These are phyloP conservation scores for Chrysaora quinquecirrha DNA, from an alignment of 30 jellyfish, hydroid and myxozoan species.

Conservation along the genomic window DNA sequence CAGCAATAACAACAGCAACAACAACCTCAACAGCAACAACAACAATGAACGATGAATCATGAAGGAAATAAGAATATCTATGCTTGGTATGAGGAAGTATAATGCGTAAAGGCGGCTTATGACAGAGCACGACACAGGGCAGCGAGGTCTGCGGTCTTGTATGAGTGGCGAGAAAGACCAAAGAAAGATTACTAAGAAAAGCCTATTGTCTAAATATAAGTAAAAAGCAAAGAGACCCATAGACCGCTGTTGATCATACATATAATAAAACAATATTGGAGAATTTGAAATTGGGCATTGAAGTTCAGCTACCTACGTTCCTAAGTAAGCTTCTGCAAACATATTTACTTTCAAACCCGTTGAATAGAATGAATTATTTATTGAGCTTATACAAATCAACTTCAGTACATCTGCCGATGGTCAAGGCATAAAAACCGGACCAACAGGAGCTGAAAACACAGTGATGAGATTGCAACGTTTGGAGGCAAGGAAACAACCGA, in stretches of 20 bases:
- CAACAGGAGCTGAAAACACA: background rate
- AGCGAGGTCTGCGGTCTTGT: background rate
- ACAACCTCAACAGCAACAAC: too few relatives aligned
- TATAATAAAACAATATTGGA: background rate
- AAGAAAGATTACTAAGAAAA: background rate
- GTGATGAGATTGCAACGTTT: too few relatives aligned
- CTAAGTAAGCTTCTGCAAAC: background rate
- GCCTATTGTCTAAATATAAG: background rate
- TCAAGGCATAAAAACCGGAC: background rate
- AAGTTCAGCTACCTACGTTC: background rate
- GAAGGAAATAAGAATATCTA: too few relatives aligned
- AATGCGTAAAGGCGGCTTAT: too few relatives aligned
- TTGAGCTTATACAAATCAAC: background rate
- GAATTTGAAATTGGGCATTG: background rate
- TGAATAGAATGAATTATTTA: constrained; percentile 8
- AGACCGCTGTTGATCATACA: background rate
- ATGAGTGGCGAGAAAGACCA: background rate
- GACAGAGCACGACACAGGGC: too few relatives aligned
- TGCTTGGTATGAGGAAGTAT: too few relatives aligned
- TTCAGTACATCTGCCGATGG: background rate
- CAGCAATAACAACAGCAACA: too few relatives aligned
- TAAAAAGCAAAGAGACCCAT: background rate
- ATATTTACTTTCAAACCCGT: background rate
- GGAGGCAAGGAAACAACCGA: too few relatives aligned
- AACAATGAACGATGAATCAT: too few relatives aligned